Percentiles rank a stretch among this genome's conserved stretches.
Conservation (phyloP, 2,888 invertebrate species). For the Volucella bombylans region DNA sequence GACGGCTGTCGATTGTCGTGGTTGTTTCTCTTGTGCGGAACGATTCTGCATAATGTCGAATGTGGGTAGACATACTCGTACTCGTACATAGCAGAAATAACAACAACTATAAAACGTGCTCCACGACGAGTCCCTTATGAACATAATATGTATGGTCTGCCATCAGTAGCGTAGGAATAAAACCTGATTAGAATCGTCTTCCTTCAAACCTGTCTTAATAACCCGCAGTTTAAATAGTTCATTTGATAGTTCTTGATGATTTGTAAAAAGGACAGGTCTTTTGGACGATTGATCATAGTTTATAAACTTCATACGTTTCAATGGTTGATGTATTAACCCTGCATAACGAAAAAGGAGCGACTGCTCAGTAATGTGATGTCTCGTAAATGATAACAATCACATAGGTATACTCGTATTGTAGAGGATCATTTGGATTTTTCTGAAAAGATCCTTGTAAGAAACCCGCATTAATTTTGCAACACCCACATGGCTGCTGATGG, state of each 20-base stretch:
- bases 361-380: conserved; percentile 61
- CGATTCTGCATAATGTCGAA: conserved; percentile 65
- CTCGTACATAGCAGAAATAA: conserved; percentile 9
- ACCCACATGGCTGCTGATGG: conserved; percentile 54
- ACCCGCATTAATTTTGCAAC: conserved; percentile 59
- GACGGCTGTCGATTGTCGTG: conserved; percentile 15
- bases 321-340: conserved; percentile 39
- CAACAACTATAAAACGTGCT: conserved; percentile 39
- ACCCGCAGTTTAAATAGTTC: conserved; percentile 52
- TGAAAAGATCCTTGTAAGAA: conserved; percentile 46
- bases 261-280: conserved; percentile 42
- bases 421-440: conserved; percentile 12
- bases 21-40: conserved; percentile 59
- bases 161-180: conserved; percentile 34
- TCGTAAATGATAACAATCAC: conserved; percentile 52
- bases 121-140: conserved; percentile 32
- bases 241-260: conserved; percentile 53
- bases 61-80: conserved; percentile 39
- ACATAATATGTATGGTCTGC: conserved; percentile 37
- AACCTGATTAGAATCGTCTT: conserved; percentile 65
- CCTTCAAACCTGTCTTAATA: conserved; percentile 52
- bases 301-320: conserved; percentile 9
- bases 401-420: conserved; percentile 20
- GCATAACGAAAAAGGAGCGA: conserved; percentile 48
- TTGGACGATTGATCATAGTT: conserved; percentile 65